phyloP scores from a whole-genome alignment of 2,113 vertebrate species.

The Diadophis punctatus region DNA sequence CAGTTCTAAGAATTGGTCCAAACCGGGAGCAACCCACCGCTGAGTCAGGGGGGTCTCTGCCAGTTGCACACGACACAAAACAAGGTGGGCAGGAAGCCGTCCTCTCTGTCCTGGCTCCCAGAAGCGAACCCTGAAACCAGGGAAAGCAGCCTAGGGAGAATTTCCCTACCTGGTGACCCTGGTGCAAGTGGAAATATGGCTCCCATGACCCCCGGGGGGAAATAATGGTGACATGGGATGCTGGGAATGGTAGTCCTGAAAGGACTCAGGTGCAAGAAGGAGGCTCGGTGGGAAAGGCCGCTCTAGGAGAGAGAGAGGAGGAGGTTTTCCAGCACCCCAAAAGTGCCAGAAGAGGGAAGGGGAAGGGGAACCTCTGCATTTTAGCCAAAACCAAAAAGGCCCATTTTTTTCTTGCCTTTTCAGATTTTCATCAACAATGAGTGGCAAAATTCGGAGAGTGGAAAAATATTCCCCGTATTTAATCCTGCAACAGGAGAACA shows the following conservation, averaged over 20 bases:
- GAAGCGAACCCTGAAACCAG: background rate
- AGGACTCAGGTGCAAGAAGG: background rate
- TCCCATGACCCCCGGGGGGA: background rate
- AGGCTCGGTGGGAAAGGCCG: background rate
- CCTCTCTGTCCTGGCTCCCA: background rate
- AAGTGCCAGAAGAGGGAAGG: background rate
- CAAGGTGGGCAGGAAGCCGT: background rate
- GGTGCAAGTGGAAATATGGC: background rate
- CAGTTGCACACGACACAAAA: background rate
- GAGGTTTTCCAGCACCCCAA: background rate
- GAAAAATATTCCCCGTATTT: conserved; percentile 83
- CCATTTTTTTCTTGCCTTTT: conserved; percentile 1
- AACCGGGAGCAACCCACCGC: too few species aligned
- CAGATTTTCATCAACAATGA: conserved; percentile 99
- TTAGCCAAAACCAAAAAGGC: background rate
- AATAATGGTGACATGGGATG: background rate
- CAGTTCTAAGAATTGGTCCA: too few species aligned
- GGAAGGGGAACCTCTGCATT: background rate
- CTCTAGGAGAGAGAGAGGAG: background rate
- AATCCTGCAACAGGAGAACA: conserved; percentile 93
- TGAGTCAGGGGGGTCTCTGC: background rate
- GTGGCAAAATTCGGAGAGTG: conserved; percentile 94
- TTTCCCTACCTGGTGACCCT: background rate
- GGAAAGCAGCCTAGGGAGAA: background rate
- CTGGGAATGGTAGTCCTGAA: background rate